Conservation (phyloP, 2,113 vertebrate genomes). For the rat (Rattus norvegicus) region DNA sequence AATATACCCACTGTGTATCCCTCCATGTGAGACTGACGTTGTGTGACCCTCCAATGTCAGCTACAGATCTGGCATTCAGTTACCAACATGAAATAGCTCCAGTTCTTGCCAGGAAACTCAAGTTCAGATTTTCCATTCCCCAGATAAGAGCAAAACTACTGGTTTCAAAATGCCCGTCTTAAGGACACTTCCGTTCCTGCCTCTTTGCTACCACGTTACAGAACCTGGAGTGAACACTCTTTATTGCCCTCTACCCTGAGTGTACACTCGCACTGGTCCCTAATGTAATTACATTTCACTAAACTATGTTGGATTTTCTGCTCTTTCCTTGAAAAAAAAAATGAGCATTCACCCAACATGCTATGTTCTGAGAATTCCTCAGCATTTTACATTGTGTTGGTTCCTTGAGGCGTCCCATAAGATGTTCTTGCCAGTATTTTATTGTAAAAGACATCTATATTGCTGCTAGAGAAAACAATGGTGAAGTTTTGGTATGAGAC, state of each 20-base stretch:
- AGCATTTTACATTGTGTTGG: background rate
- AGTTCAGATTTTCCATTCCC: background rate
- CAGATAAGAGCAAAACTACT: conserved; percentile 33
- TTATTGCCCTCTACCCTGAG: too few species aligned
- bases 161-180: conserved; percentile 21
- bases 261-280: background rate
- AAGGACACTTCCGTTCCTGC: background rate
- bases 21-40: background rate
- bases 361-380: background rate
- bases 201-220: background rate
- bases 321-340: conserved; percentile 15
- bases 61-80: background rate
- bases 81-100: background rate
- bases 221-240: background rate
- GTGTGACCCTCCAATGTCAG: background rate
- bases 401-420: background rate
- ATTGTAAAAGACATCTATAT: background rate
- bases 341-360: background rate
- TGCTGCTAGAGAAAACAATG: background rate
- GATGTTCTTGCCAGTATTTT: background rate
- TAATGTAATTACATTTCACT: background rate
- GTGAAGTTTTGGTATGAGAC: background rate
- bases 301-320: conserved; percentile 26
- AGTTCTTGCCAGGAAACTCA: conserved; percentile 23
- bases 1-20: background rate